Base-by-base conservation (phyloP, 53 echinoderm and acorn worm genomes). In the Echinarachnius parma region DNA sequence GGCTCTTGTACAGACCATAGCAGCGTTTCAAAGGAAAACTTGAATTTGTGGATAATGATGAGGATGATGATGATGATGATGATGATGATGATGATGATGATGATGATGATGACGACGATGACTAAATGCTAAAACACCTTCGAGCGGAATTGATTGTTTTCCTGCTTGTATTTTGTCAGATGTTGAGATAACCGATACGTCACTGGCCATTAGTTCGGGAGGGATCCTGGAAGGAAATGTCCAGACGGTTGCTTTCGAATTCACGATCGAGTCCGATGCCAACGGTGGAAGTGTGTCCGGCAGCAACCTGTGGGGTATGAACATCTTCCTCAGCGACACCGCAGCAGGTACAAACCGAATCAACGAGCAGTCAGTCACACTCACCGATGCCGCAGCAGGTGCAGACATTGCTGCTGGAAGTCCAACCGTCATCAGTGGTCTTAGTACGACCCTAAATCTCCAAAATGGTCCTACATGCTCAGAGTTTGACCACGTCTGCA, bases 401-500 rank as follows among this genome's bases (percentile, higher is more conserved):
- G 53, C 81, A 19, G 53, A 31, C 19, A 31, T 84, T 0, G 35
- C 0, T 3, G 77, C 81, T 25, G 90, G 90, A n/a, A 61, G 18
- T 10, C 24, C 64, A 32, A 33, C 76, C 9, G 31, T 68, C 26
- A 59, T 83, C 21, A 58, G 46, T 16, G 63, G 60, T 31, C 25
- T 94, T 9, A 32, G 50, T 36, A 58, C 81, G 1, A 45, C 56
- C 9, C 47, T 81, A 11, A 71, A 77, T 48, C 71, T 94, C 60
- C 75, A 52, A 7, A 55, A 7, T 56, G 76, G 66, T 4, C 56
- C 75, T 10, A 48, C 53, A 34, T 94, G 94, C 22, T 20, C 65
- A 13, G 63, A 87, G 48, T 55, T 78, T 32, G 77, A 68, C 25
- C 82, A 86, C 20, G 31, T 90, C 21, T 94, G 94, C 49, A 84